Base-by-base conservation (phyloP, 92 coral and sea anemone genomes). In the Porites rus region DNA sequence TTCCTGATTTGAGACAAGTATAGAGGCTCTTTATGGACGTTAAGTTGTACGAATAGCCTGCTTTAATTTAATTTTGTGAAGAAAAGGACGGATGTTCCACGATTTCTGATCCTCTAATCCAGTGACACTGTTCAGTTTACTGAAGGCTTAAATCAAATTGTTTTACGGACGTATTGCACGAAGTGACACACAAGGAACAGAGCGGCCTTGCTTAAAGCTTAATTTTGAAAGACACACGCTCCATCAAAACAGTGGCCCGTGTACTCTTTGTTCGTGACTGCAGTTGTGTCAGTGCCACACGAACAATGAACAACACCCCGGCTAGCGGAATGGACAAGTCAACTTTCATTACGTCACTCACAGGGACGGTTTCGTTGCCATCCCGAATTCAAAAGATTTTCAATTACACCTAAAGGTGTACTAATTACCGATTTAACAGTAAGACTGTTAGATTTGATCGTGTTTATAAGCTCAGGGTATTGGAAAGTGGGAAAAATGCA, bases 361-460 rank as follows among this genome's bases (percentile, higher is more conserved):
- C 54, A 74, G 13, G 25, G 87, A 73, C 16, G 51, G 52, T 50
- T 83, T 73, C 79, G 51, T 73, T 64, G 21, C 74, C 62, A 20
- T 21, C 54, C 80, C 74, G 80, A 73, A 25, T 50, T 83, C 80
- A 83, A 73, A 83, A 64, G 87, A 65, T 83, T 83, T 83, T 74
- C 87, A 83, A 83, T 83, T 83, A 83, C 60, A 83, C 50, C 72
- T 80, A 83, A 83, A 83, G 62, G 73, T 43, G 70, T 13, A 62
- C 62, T 83, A 83, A 83, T 83, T 83, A 74, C 19, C 21, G 71
- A 43, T 83, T 83, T 73, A 74, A 74, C 65, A 51, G 65, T 83
- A 74, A 83, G 70, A 83, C 80, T 73, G 80, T 83, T 83, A 83
- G 80, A 63, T 28, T 73, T 83, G 52, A 54, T 60, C 80, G 74